Evolutionary conservation across 2,113 vertebrate species (phyloP).

Genomic region (Aramus guarauna): DNA sequence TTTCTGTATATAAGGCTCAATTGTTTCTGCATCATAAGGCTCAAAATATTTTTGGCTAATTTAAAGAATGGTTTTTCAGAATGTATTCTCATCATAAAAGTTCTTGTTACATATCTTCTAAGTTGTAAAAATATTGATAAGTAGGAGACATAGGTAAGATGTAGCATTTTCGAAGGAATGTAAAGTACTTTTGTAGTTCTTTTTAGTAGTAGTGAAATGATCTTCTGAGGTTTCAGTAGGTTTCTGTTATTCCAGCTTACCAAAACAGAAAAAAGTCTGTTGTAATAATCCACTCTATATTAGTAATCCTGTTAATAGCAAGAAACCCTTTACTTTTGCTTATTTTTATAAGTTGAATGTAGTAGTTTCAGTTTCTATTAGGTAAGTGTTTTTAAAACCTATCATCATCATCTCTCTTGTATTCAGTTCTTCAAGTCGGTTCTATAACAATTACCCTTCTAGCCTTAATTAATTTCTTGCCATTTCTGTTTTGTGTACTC

Average conservation of each 20-base stretch:
- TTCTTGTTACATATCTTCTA: not conserved
- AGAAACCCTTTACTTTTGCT: not conserved
- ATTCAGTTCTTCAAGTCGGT: not conserved
- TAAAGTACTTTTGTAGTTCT: not conserved
- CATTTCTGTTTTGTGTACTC: not conserved
- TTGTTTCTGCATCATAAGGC: not conserved
- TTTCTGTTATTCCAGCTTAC: not conserved
- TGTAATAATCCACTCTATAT: not conserved
- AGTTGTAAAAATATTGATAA: not conserved
- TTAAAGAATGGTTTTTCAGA: not conserved
- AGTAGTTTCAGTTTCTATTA: not conserved
- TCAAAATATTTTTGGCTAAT: conserved; percentile 12
- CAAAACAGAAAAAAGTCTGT: not conserved
- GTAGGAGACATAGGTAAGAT: not conserved
- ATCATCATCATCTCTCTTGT: not conserved
- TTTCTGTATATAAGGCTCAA: not conserved
- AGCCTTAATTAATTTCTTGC: not conserved
- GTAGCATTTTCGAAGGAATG: not conserved
- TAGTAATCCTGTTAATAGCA: not conserved
- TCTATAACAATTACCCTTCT: not conserved
- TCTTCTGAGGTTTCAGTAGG: not conserved
- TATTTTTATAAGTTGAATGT: not conserved
- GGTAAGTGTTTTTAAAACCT: not conserved
- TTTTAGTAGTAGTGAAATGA: conserved; percentile 23
- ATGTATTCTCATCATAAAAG: not conserved